Percentiles rank a stretch among this genome's conserved stretches.
Conservation (phyloP, 2,113 vertebrate genomes). For the Chloropsis hardwickii region DNA sequence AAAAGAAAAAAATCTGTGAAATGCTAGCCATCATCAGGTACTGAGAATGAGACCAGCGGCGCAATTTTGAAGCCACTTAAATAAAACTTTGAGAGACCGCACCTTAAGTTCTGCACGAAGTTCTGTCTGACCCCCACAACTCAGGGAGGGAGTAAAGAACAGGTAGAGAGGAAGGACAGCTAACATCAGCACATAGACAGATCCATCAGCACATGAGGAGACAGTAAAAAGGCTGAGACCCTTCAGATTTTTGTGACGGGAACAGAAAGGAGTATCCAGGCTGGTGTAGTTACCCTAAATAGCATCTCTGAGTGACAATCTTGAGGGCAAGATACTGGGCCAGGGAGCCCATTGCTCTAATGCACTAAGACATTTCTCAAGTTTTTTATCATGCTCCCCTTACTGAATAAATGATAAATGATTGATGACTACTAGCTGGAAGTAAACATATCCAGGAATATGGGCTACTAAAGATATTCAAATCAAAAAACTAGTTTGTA, state of each 20-base stretch:
- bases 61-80: neutral
- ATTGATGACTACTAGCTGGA: neutral
- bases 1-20: neutral
- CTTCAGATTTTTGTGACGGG: neutral
- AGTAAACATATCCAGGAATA: neutral
- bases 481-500: neutral
- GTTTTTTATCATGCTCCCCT: neutral
- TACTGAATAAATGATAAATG: neutral
- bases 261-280: neutral
- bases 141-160: neutral
- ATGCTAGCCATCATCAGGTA: neutral
- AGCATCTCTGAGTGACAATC: neutral
- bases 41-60: neutral
- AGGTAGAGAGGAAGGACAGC: neutral
- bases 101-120: neutral
- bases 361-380: neutral
- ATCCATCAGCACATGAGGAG: neutral
- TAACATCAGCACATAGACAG: neutral
- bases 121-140: neutral
- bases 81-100: neutral
- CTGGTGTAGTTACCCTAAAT: neutral
- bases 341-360: neutral
- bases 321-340: neutral
- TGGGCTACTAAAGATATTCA: neutral
- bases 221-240: neutral